Evolutionary conservation across 2,888 invertebrate genomes (phyloP), one percentile per base, ranked within the genome.

Genomic region (Caenorhabditis drosophilae): DNA sequence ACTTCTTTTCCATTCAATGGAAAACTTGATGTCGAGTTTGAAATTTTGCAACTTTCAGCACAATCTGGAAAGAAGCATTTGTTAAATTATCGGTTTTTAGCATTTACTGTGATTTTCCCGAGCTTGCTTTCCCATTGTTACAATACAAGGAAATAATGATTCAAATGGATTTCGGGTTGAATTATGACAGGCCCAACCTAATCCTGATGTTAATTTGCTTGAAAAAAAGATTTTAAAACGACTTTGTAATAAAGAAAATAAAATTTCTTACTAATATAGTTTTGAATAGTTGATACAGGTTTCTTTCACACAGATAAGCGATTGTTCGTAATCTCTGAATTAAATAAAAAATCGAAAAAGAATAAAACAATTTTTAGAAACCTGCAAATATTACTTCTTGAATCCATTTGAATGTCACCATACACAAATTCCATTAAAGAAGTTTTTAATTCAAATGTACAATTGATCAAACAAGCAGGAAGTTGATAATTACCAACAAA

Each of bases 161-260:
- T 47, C 23, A 16, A 55, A 25, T 3, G 54, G 40, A 15, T 47
- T 38, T 23, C 16, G 18, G 2, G 26, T 40, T 3, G 27, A n/a
- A 20, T 23, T 20, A 20, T 42, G 27, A 22, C 54, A 55, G 3
- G 47, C 54, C 54, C 54, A 55, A 11, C 16, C 15, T 31, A 55
- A 47, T 2, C 54, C 54, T 4, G 9, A 12, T 16, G 40, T 23
- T 20, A 55, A n/a, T 20, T 55, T 55, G 2, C 46, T 35, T 1
- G 38, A 16, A 40, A 40, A 4, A 2, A 20, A 31, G 6, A 6
- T 31, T 31, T 31, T 31, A n/a, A n/a, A n/a, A n/a, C n/a, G 36
- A 3, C 4, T 7, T 36, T 16, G 6, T n/a, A 4, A 7, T 36
- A 3, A n/a, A 3, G n/a, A 4, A 16, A 12, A 36, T n/a, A 36